These are phyloP conservation scores for Xiphydria camelus DNA, from an alignment of 2,888 invertebrate genomes.

Conservation along the genomic window DNA sequence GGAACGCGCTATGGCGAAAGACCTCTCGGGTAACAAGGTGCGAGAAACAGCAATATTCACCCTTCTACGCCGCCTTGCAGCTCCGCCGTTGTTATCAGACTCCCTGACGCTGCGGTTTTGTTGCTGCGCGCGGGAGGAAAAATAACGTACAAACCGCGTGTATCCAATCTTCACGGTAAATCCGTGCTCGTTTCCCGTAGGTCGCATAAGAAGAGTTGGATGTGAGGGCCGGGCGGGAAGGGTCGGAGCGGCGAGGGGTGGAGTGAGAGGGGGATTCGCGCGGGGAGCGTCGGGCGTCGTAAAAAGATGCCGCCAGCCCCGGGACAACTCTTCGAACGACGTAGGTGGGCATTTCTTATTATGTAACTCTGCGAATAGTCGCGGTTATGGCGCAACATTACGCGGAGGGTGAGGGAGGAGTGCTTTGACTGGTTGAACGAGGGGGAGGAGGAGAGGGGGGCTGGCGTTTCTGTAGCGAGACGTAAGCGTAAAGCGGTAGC, in stretches of 20 bases:
- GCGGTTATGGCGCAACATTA: not conserved
- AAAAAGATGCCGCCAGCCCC: slow-evolving; percentile 14
- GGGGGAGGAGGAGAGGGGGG: no score
- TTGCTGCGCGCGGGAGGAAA: slow-evolving; percentile 16
- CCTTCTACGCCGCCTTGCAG: no score
- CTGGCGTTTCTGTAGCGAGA: no score
- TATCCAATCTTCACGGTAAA: slow-evolving; percentile 37
- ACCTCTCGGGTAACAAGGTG: no score
- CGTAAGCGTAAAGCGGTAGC: no score
- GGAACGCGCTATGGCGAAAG: no score
- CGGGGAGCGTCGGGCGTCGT: slow-evolving; percentile 12
- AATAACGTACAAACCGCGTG: slow-evolving; percentile 34
- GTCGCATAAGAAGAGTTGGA: not conserved
- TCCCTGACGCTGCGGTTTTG: no score
- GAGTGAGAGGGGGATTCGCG: not conserved
- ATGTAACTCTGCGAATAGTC: not conserved
- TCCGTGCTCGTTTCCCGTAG: slow-evolving; percentile 22
- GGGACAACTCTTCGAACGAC: not conserved
- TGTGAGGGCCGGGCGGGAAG: not conserved
- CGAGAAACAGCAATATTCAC: no score
- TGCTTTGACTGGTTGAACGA: no score
- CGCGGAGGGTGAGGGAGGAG: no score
- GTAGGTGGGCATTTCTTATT: not conserved
- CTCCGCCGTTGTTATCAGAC: no score
- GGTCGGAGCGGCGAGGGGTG: not conserved